phyloP scores from a whole-genome alignment of 2,888 invertebrate species.

The Limnephilus auricula region DNA sequence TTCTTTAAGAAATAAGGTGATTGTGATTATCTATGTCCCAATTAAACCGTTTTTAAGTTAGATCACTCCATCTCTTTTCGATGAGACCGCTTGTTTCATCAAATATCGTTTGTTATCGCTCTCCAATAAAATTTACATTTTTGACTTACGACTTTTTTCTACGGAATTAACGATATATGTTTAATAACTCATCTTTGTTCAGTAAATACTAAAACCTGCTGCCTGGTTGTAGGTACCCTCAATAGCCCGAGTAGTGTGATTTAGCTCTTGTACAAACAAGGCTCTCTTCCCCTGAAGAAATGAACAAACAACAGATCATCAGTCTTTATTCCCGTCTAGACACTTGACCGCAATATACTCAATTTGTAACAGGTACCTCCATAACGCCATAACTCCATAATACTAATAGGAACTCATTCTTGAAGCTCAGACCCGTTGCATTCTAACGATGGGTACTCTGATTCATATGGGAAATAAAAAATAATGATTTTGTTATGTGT shows the following conservation, averaged over 20 bases:
- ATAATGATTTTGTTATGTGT: too few species aligned
- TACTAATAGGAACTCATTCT: not conserved
- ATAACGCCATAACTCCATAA: not conserved
- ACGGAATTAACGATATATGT: not conserved
- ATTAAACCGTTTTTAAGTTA: too few species aligned
- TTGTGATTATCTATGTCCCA: too few species aligned
- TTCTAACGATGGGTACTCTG: not conserved
- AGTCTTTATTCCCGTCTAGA: conserved; percentile 29
- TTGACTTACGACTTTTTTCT: too few species aligned
- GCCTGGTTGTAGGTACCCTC: not conserved
- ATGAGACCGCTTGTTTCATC: too few species aligned
- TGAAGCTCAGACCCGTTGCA: not conserved
- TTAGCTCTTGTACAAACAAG: not conserved
- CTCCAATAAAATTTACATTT: too few species aligned
- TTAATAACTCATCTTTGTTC: not conserved
- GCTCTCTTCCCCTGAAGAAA: not conserved
- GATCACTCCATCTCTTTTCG: too few species aligned
- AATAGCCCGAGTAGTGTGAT: not conserved
- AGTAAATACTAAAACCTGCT: not conserved
- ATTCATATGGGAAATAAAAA: not conserved
- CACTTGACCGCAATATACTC: conserved; percentile 18
- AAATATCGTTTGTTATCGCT: too few species aligned
- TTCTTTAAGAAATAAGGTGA: too few species aligned
- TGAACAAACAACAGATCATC: conserved; percentile 3
- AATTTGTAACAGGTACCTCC: not conserved